Percentiles rank a stretch among this genome's conserved stretches.
Evolutionary conservation across 2,113 vertebrate genomes (phyloP).

Genomic region (Lasiurus cinereus): DNA sequence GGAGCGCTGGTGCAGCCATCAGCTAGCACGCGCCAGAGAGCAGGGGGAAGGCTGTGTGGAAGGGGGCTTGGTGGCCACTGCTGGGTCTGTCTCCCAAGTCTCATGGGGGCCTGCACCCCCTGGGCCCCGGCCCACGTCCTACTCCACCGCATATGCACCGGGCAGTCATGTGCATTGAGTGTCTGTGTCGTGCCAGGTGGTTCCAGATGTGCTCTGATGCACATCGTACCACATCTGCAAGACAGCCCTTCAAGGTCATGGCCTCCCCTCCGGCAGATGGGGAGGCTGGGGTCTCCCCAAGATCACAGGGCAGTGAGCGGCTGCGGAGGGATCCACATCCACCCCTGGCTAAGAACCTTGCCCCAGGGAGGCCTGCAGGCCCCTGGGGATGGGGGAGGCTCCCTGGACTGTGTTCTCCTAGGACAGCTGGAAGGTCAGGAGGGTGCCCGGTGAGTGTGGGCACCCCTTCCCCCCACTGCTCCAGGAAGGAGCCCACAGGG

Average conservation of each 20-base stretch:
- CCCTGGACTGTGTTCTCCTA: not conserved
- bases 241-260: constrained; percentile 26
- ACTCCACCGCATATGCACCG: too few relatives aligned
- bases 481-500: not conserved
- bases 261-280: not conserved
- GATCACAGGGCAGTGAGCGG: fast-evolving
- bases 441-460: not conserved
- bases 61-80: not conserved
- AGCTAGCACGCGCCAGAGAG: not conserved
- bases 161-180: fast-evolving
- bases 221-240: fast-evolving
- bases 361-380: not conserved
- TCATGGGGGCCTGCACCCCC: fast-evolving
- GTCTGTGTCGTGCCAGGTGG: not conserved
- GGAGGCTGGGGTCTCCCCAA: not conserved
- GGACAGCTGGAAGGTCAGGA: not conserved
- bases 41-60: fast-evolving
- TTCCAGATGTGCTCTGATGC: not conserved
- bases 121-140: fast-evolving
- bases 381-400: not conserved
- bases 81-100: fast-evolving
- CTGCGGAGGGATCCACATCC: too few relatives aligned
- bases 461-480: fast-evolving
- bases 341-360: too few relatives aligned
- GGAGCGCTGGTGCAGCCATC: not conserved